Base-by-base conservation (phyloP, 2,113 vertebrate genomes). In the Mugil cephalus region DNA sequence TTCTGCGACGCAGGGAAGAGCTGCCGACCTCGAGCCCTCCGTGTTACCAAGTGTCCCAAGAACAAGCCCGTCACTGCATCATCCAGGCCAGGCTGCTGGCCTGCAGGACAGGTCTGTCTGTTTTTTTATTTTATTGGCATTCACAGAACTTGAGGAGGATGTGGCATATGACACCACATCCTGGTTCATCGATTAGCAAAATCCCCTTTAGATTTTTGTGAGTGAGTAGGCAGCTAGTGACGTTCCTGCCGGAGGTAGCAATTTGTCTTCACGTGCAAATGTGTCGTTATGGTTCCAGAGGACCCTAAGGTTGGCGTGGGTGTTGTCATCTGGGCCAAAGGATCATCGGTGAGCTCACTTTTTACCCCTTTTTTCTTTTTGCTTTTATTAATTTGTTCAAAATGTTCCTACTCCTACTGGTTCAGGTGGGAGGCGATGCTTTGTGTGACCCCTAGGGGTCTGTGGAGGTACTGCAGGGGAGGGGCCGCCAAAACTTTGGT, bases 291-390 rank as follows among this genome's bases (percentile, higher is more conserved):
- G 19, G 21, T 96, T 96, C 86, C 87, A 99, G 97, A 98, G 93
- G 97, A 99, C 88, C 97, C 96, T 68, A 99, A 99, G 92, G 95
- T 96, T 5, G 97, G 97, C 56, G 97, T 99, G 39, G 97, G 97
- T 53, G 95, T 97, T 18, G 96, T 99, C 30, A 97, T 99, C 82
- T 99, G 97, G 97, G 96, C 97, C 71, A 94, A 95, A 85, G 93
- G 94, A 82, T 94, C 92, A 82, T 85, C 92, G 86, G 97, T 99
- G 88, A 96, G 96, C 93, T 84, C n/a, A 17, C n/a, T n/a, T n/a
- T n/a, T n/a, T n/a, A n/a, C n/a, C n/a, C 0, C 17, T 43, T 15
- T 38, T 50, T 24, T 38, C 7, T 4, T 6, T 51, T 74, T 63
- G 1, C 0, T 62, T 74, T 30, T 1, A 21, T 39, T n/a, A n/a